Conservation (phyloP, 2,888 invertebrate genomes). For the Cephus spinipes region DNA sequence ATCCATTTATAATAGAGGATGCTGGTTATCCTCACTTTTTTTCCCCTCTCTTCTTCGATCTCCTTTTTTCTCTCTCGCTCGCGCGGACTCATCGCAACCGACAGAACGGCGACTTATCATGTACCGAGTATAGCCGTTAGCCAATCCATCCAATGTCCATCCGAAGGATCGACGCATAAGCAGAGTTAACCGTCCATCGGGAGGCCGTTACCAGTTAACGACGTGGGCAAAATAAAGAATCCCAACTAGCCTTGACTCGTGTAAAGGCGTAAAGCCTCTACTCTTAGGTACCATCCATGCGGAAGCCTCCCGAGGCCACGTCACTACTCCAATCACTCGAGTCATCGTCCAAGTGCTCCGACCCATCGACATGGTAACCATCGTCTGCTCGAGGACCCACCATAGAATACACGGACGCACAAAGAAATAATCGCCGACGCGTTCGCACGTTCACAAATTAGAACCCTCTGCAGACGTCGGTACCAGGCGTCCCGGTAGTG, state of each 20-base stretch:
- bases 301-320: background rate
- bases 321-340: background rate
- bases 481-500: background rate
- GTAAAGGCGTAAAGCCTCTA: background rate
- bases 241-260: background rate
- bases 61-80: background rate
- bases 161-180: background rate
- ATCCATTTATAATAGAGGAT: background rate
- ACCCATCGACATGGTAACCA: background rate
- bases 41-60: background rate
- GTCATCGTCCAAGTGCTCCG: background rate
- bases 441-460: conserved; percentile 25
- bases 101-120: background rate
- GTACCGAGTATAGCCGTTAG: background rate
- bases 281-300: background rate
- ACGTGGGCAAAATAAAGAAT: conserved; percentile 16
- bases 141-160: conserved; percentile 2
- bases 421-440: background rate
- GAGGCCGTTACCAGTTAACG: conserved; percentile 22
- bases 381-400: background rate
- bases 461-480: conserved; percentile 18
- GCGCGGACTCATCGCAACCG: background rate
- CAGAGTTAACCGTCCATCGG: conserved; percentile 19
- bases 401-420: background rate
- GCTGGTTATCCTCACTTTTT: background rate